Base-by-base conservation (phyloP, 2,113 vertebrate species). In the Camarhynchus parvulus region DNA sequence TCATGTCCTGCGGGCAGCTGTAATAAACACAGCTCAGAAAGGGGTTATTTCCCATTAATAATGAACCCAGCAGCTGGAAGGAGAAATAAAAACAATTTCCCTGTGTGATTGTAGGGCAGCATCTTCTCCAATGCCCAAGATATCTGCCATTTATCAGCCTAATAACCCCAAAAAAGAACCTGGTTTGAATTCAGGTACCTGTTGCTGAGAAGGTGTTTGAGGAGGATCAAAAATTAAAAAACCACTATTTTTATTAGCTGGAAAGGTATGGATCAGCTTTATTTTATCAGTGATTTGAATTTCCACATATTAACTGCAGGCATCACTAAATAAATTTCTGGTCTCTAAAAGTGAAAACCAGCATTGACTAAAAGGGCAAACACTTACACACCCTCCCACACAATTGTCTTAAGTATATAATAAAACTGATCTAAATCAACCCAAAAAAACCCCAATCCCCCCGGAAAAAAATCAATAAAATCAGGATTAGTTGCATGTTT, bases 321-420 rank as follows among this genome's bases (percentile, higher is more conserved):
- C 27, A 39, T 23, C 14, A 53, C 12, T 61, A 44, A 33, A 80
- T 39, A 63, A 33, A 69, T 31, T 67, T 87, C 49, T 73, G 28
- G 2, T 31, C 25, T 85, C 47, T 62, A 49, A 15, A 47, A 37
- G 7, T 10, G 11, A 74, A 37, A 24, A 73, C 33, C 10, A 61
- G 28, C 35, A 63, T 6, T 69, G 15, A 33, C 4, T 19, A 33
- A 61, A 21, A 30, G 6, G 16, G 10, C 23, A 90, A 21, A 8
- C 7, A 39, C 1, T 8, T 27, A 50, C 10, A 64, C 2, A 1
- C 5, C 2, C 9, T 31, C 16, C 3, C 28, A 52, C 15, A 28
- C 4, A 17, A 2, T 23, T 74, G 11, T 41, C 49, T 33, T 31
- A 66, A 41, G 7, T 21, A 15, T 28, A 19, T 27, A 69, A 4